Conservation (phyloP, 2,113 vertebrate species). For the Lethenteron reissneri region DNA sequence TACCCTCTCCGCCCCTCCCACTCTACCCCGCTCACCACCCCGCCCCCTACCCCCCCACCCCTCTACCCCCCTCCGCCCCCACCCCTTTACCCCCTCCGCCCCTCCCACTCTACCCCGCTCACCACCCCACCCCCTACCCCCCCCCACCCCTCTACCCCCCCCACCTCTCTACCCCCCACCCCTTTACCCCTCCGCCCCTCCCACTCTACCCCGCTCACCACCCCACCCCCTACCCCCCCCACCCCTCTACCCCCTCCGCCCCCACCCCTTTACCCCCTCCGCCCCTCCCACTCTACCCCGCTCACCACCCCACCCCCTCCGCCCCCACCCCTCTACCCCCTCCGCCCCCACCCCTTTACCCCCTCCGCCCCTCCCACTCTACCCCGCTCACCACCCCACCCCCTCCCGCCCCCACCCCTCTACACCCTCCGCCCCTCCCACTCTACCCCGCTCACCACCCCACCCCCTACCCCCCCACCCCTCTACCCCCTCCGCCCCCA, state of each 20-base stretch:
- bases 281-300: slow-evolving; percentile 14
- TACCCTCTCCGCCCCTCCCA: no score
- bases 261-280: no score
- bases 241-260: no score
- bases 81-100: neutral
- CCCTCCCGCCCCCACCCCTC: slow-evolving; percentile 14
- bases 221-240: no score
- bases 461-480: slow-evolving; percentile 13
- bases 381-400: slow-evolving; percentile 16
- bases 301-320: slow-evolving; percentile 4
- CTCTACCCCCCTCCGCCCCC: slow-evolving; percentile 4
- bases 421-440: slow-evolving; percentile 8
- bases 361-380: slow-evolving; percentile 15
- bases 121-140: no score
- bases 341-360: no score
- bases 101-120: no score
- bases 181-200: no score
- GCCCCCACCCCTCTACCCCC: neutral
- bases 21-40: neutral
- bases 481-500: slow-evolving; percentile 10
- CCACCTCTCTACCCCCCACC: no score
- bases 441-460: neutral
- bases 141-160: no score
- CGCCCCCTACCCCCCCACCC: neutral
- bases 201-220: no score